A percentile compares a stretch with the other conserved stretches of the same genome.
These are phyloP conservation scores for Narcine bancroftii DNA, from an alignment of 2,113 vertebrate species.

Conservation along the genomic window DNA sequence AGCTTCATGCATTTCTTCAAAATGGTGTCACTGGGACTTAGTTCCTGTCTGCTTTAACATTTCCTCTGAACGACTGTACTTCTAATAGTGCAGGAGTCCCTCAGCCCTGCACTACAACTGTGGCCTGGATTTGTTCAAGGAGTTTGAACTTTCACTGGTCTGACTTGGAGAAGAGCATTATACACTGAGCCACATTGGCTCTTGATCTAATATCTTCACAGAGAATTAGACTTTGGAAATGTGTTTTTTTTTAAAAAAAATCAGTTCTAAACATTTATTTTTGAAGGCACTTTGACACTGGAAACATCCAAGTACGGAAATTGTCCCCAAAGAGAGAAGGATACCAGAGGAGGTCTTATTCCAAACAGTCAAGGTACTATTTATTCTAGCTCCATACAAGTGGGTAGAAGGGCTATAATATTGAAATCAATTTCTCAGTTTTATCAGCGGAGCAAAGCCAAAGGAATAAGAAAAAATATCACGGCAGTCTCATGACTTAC, in stretches of 20 bases:
- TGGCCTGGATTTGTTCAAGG: not conserved
- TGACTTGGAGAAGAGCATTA: not conserved
- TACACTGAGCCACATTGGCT: no score
- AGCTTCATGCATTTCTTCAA: not conserved
- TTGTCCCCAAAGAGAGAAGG: conserved; percentile 56
- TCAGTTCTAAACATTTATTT: conserved; percentile 8
- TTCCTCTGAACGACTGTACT: not conserved
- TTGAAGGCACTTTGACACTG: conserved; percentile 42
- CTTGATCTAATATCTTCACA: not conserved
- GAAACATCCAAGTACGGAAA: conserved; percentile 51
- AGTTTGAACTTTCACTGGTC: not conserved
- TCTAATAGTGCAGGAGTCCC: not conserved
- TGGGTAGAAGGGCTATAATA: not conserved
- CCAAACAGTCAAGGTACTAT: conserved; percentile 63
- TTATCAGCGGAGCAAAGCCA: not conserved
- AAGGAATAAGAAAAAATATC: not conserved
- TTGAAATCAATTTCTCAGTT: not conserved
- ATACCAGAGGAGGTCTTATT: conserved; percentile 52
- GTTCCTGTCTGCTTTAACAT: not conserved
- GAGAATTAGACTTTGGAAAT: not conserved
- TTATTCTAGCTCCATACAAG: not conserved
- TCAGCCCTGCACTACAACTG: no score
- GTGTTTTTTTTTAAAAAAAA: not conserved
- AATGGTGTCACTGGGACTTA: not conserved
- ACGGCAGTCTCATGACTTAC: not conserved